phyloP scores from a whole-genome alignment of 2,797 vertebrate species.

The Sarcoramphus papa region DNA sequence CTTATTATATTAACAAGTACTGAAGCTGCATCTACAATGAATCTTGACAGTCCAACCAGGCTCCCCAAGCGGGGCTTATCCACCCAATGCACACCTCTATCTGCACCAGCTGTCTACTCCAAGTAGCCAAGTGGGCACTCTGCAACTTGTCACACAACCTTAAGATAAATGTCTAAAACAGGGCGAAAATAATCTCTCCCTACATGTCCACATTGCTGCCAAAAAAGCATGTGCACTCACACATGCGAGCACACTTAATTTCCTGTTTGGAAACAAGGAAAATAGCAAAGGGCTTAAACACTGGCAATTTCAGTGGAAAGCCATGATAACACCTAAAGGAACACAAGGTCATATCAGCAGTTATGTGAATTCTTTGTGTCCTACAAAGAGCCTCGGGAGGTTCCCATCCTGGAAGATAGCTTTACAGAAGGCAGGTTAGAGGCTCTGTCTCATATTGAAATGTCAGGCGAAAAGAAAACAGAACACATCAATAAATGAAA shows the following conservation, averaged over 20 bases:
- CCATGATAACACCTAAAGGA: background rate
- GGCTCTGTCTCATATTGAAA: background rate
- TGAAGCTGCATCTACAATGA: background rate
- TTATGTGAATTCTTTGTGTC: background rate
- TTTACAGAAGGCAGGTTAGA: background rate
- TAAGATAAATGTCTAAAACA: background rate
- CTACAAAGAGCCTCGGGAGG: background rate
- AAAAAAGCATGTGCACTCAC: background rate
- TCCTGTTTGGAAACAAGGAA: constrained; percentile 41
- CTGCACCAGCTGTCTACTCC: background rate
- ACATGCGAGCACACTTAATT: background rate
- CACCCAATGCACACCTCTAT: background rate
- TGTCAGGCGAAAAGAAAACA: background rate
- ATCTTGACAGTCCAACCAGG: background rate
- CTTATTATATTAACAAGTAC: background rate
- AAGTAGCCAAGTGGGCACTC: background rate
- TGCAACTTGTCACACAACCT: background rate
- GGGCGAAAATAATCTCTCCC: background rate
- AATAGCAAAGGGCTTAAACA: background rate
- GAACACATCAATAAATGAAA: background rate
- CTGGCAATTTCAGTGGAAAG: background rate
- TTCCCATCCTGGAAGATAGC: background rate
- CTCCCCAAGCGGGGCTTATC: background rate
- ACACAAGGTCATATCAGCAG: background rate
- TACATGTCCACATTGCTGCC: background rate